Base-by-base conservation (phyloP, 1,140 invertebrate genomes). In the Chironomus tepperi region DNA sequence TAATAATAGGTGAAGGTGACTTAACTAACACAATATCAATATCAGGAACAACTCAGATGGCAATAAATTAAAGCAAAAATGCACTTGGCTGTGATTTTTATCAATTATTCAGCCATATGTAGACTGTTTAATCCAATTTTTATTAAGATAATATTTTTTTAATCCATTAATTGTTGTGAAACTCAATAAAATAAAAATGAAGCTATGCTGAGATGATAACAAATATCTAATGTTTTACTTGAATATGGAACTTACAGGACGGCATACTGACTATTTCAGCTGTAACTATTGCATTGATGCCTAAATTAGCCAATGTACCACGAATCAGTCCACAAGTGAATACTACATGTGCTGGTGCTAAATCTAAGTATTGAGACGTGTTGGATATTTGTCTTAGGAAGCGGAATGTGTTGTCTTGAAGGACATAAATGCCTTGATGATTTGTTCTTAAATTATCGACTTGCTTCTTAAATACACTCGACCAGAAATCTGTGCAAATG, bases 401-500 rank as follows among this genome's bases (percentile, higher is more conserved):
- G 75, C 94, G 86, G 81, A 99, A 99, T 75, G 89, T 88, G 84
- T 98, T 98, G 80, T 99, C 97, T 83, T 98, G 95, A n/a, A 99
- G 85, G 34, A 99, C 95, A 85, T 99, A 99, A 34, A 98, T 93
- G 7, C 97, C 97, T 83, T 98, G 95, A 84, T 99, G 96, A 84
- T 99, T 99, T 15, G 98, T 99, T 77, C 97, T 85, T n/a, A 99
- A 84, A 84, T 98, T 99, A 81, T 99, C 97, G 75, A 99, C 95
- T 84, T 98, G 97, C 82, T 99, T 99, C 79, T 97, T 97, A 82
- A 97, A 99, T 19, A 98, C 88, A 42, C 91, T 90, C 21, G 91
- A 92, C 98, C 98, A 99, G 80, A 99, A 98, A 81, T 99, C 98
- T 77, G 98, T 99, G 80, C 98, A 99, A 64, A 99, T 95, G 79